Percentiles rank a stretch among this genome's conserved stretches.
These are phyloP conservation scores for Caranx melampygus DNA, from an alignment of 2,113 vertebrate species.

Conservation along the genomic window DNA sequence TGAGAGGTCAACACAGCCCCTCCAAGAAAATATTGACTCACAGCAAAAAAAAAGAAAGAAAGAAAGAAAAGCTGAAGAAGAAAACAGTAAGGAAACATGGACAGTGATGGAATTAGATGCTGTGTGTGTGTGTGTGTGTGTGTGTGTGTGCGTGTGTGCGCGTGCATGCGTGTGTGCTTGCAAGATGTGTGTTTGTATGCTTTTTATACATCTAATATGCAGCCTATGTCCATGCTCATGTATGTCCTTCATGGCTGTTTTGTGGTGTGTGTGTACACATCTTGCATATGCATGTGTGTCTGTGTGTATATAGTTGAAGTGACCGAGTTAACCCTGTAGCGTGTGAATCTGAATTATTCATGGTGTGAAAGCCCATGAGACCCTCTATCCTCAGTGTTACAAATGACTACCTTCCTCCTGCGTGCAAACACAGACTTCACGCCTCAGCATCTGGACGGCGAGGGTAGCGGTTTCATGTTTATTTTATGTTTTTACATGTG, in stretches of 20 bases:
- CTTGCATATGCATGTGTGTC: slow-evolving; percentile 11
- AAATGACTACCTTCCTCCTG: slow-evolving; percentile 64
- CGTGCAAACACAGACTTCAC: slow-evolving; percentile 38
- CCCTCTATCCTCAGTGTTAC: slow-evolving; percentile 57
- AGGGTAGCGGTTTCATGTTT: slow-evolving; percentile 52
- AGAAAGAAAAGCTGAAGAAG: slow-evolving; percentile 15
- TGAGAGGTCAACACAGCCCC: slow-evolving; percentile 49
- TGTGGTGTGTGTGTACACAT: slow-evolving; percentile 19
- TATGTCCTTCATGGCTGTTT: slow-evolving; percentile 38
- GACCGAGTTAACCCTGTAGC: slow-evolving; percentile 67
- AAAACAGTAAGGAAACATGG: neutral
- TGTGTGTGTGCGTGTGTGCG: neutral
- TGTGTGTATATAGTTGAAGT: slow-evolving; percentile 46
- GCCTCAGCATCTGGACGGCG: slow-evolving; percentile 38
- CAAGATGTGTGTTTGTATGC: neutral
- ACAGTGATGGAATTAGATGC: slow-evolving; percentile 1
- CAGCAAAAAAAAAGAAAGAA: slow-evolving; percentile 12
- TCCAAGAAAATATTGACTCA: slow-evolving; percentile 57
- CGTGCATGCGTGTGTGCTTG: neutral
- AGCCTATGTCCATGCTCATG: neutral
- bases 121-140: neutral
- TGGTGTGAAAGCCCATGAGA: slow-evolving; percentile 62
- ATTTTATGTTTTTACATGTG: slow-evolving; percentile 57
- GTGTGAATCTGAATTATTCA: slow-evolving; percentile 76
- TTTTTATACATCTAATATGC: neutral